Evolutionary conservation across 2,888 invertebrate species (phyloP).

Genomic region (Parthenolecanium corni): DNA sequence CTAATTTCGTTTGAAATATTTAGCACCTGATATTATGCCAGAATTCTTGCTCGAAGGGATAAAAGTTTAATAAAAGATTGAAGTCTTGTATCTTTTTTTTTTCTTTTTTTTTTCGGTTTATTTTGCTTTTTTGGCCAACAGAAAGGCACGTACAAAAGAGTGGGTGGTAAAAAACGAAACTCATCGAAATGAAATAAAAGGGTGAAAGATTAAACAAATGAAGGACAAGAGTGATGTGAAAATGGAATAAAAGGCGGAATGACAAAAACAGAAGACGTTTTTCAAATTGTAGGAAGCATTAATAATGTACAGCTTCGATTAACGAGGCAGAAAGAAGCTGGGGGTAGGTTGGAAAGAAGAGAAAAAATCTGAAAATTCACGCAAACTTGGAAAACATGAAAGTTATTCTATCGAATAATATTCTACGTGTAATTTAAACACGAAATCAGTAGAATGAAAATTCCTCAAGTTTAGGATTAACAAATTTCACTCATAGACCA

Average conservation of each 20-base stretch:
- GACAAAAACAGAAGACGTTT: conserved; percentile 25
- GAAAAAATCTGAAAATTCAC: background rate
- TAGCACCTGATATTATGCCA: conserved; percentile 23
- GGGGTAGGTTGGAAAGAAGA: background rate
- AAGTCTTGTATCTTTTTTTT: conserved; percentile 7
- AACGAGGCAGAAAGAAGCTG: conserved; percentile 3
- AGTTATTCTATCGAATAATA: too few relatives aligned
- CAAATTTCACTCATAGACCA: too few relatives aligned
- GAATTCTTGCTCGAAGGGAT: conserved; percentile 18
- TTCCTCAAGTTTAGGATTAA: too few relatives aligned
- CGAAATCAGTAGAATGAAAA: too few relatives aligned
- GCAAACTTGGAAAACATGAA: too few relatives aligned
- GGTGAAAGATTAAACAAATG: conserved; percentile 27
- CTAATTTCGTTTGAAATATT: conserved; percentile 28
- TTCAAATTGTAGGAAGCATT: conserved; percentile 3
- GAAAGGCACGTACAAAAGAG: background rate
- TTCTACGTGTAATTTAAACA: too few relatives aligned
- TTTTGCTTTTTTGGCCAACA: background rate
- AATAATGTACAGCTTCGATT: conserved; percentile 22
- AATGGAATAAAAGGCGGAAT: conserved; percentile 10
- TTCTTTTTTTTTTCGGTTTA: background rate
- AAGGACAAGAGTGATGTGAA: conserved; percentile 21
- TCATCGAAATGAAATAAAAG: conserved; percentile 22
- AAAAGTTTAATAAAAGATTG: conserved; percentile 26
- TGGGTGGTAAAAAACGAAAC: background rate